Conservation (phyloP, 2,113 vertebrate genomes). For the Albula glossodonta region DNA sequence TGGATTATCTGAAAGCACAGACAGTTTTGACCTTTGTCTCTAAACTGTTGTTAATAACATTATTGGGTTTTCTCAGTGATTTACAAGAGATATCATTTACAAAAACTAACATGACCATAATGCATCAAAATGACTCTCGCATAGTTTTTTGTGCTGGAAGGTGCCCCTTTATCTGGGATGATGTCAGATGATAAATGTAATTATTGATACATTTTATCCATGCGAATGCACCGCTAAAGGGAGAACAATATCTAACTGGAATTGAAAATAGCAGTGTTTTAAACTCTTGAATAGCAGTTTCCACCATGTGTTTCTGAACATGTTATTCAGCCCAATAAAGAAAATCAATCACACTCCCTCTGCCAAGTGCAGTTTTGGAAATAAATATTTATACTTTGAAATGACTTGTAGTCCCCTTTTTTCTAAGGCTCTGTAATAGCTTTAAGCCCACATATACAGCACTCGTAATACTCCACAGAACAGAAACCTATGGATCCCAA, state of each 20-base stretch:
- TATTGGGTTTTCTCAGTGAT: not conserved
- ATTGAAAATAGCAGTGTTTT: conserved; percentile 2
- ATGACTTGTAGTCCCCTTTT: conserved; percentile 56
- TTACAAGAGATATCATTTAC: conserved; percentile 2
- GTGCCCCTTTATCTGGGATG: not conserved
- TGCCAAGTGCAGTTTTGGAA: conserved; percentile 65
- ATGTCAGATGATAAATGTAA: not conserved
- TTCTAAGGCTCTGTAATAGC: not conserved
- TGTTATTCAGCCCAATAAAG: conserved; percentile 44
- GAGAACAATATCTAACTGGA: not conserved
- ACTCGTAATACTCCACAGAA: not conserved
- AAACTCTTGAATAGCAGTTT: not conserved
- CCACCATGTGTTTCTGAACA: conserved; percentile 48
- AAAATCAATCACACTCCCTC: conserved; percentile 63
- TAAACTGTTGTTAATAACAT: not conserved
- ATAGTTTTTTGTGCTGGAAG: not conserved
- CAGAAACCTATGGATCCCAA: conserved; percentile 13
- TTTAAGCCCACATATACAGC: conserved; percentile 16
- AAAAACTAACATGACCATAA: not conserved
- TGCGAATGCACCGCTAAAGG: not conserved
- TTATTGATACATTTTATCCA: not conserved
- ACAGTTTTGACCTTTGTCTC: not conserved
- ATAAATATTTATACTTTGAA: conserved; percentile 71
- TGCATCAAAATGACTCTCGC: not conserved
- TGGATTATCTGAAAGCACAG: not conserved